Evolutionary conservation across 2,113 vertebrate species (phyloP), one percentile per base, ranked within the genome.

Genomic region (Spea bombifrons): DNA sequence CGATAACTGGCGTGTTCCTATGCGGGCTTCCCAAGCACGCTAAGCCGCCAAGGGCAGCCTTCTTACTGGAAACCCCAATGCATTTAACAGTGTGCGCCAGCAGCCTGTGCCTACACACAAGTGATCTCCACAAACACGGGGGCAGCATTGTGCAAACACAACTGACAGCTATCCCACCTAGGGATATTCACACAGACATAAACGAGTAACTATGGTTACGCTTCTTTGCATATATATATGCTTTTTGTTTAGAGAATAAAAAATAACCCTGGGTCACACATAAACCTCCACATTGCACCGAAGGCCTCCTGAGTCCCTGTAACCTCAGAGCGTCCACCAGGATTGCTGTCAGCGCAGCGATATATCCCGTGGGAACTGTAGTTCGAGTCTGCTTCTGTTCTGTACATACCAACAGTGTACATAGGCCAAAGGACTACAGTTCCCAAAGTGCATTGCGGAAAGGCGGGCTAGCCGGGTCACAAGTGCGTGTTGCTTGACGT

Each of bases 311-410:
- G 30, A 47, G 71, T 50, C 71, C 71, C 43, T 53, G 4, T 7
- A n/a, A 17, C 13, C 6, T 52, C 53, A 61, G 2, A 15, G 66
- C 0, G 30, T 30, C 30, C 30, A 30, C 1, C 30, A 30, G 30
- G 30, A 1, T 30, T 30, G 30, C 30, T 30, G 2, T 30, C 30
- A 30, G 30, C 30, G 30, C 30, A 30, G 30, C 30, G 30, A 30
- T 30, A 30, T 2, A 2, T 30, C 3, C 71, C 4, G 77, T 86
- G 90, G 91, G 89, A 89, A 63, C 0, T 0, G 84, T 84, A 90
- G 91, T 92, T 87, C 69, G n/a, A 8, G 15, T 0, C 5, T 0
- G 7, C 5, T 10, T 0, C 4, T 4, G 7, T 5, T 3, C 3
- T 44, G 30, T 43, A 30, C 30, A 30, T 30, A 30, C 30, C 30